A percentile compares a stretch with the other conserved stretches of the same genome.
Conservation (phyloP, 2,888 invertebrate species). For the Pardosa pseudoannulata region DNA sequence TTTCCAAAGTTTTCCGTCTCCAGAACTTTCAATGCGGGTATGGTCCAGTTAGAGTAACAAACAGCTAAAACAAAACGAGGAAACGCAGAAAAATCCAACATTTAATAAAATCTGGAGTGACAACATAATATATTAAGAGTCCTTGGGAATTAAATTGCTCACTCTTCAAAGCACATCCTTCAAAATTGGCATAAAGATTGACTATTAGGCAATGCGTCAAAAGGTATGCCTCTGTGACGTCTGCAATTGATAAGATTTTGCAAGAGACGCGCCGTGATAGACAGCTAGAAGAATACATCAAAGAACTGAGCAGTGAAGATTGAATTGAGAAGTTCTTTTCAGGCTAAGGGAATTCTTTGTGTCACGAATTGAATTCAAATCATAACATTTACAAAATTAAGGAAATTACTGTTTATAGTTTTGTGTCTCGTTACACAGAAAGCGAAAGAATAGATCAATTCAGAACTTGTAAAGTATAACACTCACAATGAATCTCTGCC, state of each 20-base stretch:
- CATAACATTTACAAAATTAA: constrained; percentile 20
- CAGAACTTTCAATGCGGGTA: constrained; percentile 6
- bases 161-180: constrained; percentile 36
- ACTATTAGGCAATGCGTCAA: constrained; percentile 53
- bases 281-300: constrained; percentile 6
- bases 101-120: constrained; percentile 48
- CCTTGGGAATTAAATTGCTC: constrained; percentile 50
- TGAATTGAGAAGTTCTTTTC: constrained; percentile 7
- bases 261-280: constrained; percentile 4
- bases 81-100: constrained; percentile 53
- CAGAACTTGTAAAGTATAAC: not conserved
- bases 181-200: constrained; percentile 39
- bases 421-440: not conserved
- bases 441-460: not conserved
- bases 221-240: constrained; percentile 25
- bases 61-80: constrained; percentile 58
- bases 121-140: constrained; percentile 64
- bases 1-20: constrained; percentile 17
- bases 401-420: constrained; percentile 12
- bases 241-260: constrained; percentile 12
- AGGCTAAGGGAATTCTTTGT: constrained; percentile 6
- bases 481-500: not conserved
- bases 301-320: not conserved
- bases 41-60: constrained; percentile 44
- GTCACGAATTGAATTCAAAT: not conserved